Base-by-base conservation (phyloP, 2,797 vertebrate genomes). In the Octomys mimax region DNA sequence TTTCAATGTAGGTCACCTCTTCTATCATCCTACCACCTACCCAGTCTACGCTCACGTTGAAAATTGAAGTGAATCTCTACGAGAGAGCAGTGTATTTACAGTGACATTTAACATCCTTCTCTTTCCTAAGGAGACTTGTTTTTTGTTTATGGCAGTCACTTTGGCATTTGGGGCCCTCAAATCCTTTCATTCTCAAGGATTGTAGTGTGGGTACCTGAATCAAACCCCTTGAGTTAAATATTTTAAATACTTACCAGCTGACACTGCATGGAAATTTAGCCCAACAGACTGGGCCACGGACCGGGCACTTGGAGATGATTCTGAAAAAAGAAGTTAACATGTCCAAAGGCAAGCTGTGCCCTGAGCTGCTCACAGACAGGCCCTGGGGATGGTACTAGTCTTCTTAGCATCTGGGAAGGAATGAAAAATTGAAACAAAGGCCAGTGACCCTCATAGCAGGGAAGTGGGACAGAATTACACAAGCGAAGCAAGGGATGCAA, bases 391-490 rank as follows among this genome's bases (percentile, higher is more conserved):
- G 94, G 91, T 83, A 96, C 89, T 95, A 94, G 95, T 95, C 84
- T 97, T 89, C 73, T 95, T 96, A 96, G 95, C 95, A 97, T 93
- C 91, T 96, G 92, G 66, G 79, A 94, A 68, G 92, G 94, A 94
- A 96, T 96, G 96, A 71, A 70, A 96, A 96, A 90, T 92, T 94
- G 93, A 94, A 96, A 96, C 78, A 92, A 36, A 96, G 96, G 93
- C 78, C 96, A 92, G 39, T 54, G 94, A 68, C 89, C 95, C 95
- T 96, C 90, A 66, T 87, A 96, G 87, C 87, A 82, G 92, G 89
- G 28, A 86, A 90, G 81, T 49, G 61, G 96, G 94, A 87, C 75
- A 94, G 26, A 93, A 73, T 28, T 28, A 24, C 14, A 49, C 59
- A 71, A 89, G 87, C 39, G 92, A 82, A 97, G 91, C 88, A 94